These are phyloP conservation scores for Alethe castanea DNA, from an alignment of 2,113 vertebrate genomes.

Conservation along the genomic window DNA sequence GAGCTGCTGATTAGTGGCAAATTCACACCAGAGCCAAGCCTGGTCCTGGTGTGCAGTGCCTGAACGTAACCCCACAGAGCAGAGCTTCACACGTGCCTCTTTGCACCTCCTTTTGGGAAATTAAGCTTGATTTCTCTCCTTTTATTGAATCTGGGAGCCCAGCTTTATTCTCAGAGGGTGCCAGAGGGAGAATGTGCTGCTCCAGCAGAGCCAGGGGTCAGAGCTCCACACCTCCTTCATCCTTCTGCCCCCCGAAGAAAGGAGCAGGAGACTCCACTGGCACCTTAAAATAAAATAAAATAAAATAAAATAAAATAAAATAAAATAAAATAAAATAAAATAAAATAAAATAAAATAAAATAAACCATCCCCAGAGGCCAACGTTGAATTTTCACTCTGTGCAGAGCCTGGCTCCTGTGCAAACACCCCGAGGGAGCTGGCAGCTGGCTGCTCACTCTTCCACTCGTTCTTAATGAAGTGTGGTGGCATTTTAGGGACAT, in stretches of 20 bases:
- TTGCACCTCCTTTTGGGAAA: too few relatives aligned
- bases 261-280: neutral
- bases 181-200: too few relatives aligned
- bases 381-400: neutral
- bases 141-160: too few relatives aligned
- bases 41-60: neutral
- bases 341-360: too few relatives aligned
- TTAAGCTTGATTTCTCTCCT: too few relatives aligned
- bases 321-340: too few relatives aligned
- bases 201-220: neutral
- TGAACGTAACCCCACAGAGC: neutral
- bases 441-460: neutral
- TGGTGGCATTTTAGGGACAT: neutral
- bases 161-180: too few relatives aligned
- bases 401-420: neutral
- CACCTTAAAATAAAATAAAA: too few relatives aligned
- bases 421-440: neutral
- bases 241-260: neutral
- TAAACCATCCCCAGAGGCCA: neutral
- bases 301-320: too few relatives aligned
- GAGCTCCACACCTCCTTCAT: neutral
- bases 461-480: neutral
- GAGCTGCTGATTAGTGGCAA: neutral
- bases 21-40: neutral
- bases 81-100: too few relatives aligned